Evolutionary conservation across 2,888 invertebrate genomes (phyloP).

Genomic region (Dynastes maya): DNA sequence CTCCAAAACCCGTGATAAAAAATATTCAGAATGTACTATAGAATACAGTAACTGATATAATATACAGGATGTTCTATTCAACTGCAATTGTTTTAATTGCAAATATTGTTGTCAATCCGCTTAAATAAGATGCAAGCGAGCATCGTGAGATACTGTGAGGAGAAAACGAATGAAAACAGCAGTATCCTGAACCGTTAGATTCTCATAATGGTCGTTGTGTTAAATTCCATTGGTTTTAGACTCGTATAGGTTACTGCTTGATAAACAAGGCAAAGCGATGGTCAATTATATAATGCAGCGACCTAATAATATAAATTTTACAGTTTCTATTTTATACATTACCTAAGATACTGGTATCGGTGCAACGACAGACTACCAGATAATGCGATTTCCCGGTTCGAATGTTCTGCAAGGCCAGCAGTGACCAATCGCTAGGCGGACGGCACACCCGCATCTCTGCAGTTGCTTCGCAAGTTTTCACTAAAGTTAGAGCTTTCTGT

Average conservation of each 20-base stretch:
- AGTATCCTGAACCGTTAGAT: constrained; percentile 7
- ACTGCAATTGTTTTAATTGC: too few species aligned
- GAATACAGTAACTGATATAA: too few species aligned
- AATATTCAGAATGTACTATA: too few species aligned
- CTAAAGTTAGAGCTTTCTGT: constrained; percentile 86
- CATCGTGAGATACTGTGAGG: too few species aligned
- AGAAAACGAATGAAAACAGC: too few species aligned
- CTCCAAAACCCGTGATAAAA: too few species aligned
- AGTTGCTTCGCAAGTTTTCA: constrained; percentile 95
- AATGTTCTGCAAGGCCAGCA: constrained; percentile 91
- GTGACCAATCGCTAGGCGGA: constrained; percentile 92
- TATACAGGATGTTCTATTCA: too few species aligned
- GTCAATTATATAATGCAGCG: constrained; percentile 12
- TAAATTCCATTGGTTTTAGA: constrained; percentile 24
- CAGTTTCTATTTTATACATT: constrained; percentile 54
- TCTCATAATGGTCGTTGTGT: background rate
- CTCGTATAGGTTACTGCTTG: background rate
- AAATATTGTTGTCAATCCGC: too few species aligned
- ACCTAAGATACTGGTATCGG: constrained; percentile 89
- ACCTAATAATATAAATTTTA: constrained; percentile 18
- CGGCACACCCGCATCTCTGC: constrained; percentile 92
- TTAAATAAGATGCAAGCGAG: too few species aligned
- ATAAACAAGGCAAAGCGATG: background rate
- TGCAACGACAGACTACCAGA: constrained; percentile 92
- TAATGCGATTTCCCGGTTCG: constrained; percentile 95